phyloP scores from a whole-genome alignment of 2,888 invertebrate genomes.

The Subacronicta megacephala region DNA sequence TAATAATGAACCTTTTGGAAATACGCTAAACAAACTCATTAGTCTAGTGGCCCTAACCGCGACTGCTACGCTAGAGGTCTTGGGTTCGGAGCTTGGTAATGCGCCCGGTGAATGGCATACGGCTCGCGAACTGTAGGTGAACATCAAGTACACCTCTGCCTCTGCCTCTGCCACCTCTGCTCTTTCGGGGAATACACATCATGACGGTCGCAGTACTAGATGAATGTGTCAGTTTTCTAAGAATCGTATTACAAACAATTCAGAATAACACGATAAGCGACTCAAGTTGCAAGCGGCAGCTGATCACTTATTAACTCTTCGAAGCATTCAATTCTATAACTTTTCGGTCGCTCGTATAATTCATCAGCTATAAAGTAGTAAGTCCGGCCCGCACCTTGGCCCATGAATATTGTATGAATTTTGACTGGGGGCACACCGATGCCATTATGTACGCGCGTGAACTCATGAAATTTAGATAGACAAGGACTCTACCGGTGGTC shows the following conservation, averaged over 20 bases:
- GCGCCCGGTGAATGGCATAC: no score
- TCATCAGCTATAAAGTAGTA: constrained; percentile 45
- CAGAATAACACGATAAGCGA: constrained; percentile 7
- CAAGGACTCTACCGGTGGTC: constrained; percentile 40
- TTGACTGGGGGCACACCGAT: constrained; percentile 59
- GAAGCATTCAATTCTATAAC: constrained; percentile 45
- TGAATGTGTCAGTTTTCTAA: no score
- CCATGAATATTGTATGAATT: constrained; percentile 67
- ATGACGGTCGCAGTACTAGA: no score
- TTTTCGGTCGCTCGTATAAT: constrained; percentile 42
- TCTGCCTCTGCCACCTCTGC: no score
- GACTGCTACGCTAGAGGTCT: no score
- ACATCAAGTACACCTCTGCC: no score
- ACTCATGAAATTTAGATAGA: constrained; percentile 66
- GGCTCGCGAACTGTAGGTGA: no score
- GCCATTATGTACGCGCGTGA: constrained; percentile 58
- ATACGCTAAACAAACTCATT: no score
- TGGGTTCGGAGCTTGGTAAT: no score
- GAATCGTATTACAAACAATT: neutral
- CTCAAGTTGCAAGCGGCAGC: constrained; percentile 10
- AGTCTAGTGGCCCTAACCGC: no score
- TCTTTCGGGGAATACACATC: no score
- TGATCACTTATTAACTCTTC: constrained; percentile 37
- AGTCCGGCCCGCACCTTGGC: constrained; percentile 39
- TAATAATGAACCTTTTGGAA: neutral